Conservation (phyloP, 2,113 vertebrate genomes). For the Nothocercus julius region DNA sequence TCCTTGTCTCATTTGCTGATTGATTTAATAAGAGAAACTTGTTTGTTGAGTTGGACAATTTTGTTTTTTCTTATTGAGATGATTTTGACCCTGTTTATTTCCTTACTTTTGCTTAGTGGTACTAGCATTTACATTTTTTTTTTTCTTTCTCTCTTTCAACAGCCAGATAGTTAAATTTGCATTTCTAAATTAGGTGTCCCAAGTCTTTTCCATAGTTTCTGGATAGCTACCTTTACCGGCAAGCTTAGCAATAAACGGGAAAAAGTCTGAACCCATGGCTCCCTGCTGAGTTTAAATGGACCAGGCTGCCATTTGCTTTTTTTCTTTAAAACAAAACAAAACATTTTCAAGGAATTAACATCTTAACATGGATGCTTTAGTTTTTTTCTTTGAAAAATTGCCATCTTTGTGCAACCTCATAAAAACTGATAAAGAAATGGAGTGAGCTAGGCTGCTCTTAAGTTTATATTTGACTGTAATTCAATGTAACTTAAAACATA, state of each 20-base stretch:
- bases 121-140: neutral
- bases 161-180: neutral
- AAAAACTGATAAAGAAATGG: neutral
- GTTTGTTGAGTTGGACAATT: neutral
- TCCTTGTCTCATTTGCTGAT: neutral
- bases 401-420: slow-evolving; percentile 3
- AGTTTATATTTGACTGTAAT: slow-evolving; percentile 29
- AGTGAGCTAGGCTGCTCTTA: neutral
- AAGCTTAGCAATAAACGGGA: neutral
- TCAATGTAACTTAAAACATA: neutral
- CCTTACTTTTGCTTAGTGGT: neutral
- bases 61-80: neutral
- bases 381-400: neutral
- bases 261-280: neutral
- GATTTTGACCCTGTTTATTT: neutral
- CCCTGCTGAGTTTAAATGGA: neutral
- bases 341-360: slow-evolving; percentile 7
- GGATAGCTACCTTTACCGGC: neutral
- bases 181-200: neutral
- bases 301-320: neutral
- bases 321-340: neutral
- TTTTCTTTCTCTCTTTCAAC: neutral
- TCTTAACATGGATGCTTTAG: neutral
- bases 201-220: neutral
- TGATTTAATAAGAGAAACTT: neutral